A percentile compares a stretch with the other conserved stretches of the same genome.
Conservation (phyloP, 1,140 invertebrate genomes). For the Leptonema lineaticorne region DNA sequence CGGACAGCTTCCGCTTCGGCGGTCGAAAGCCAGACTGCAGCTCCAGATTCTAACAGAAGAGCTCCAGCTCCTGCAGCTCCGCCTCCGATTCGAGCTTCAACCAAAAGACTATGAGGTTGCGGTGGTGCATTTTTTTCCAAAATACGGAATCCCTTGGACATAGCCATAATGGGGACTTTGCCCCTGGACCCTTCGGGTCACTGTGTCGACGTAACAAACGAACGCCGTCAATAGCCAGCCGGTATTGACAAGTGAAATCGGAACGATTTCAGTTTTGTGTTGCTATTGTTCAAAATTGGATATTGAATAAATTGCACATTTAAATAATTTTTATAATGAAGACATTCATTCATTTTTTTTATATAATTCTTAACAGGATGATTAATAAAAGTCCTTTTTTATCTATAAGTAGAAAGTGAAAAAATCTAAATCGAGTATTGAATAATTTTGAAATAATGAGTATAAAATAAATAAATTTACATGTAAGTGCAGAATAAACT, state of each 20-base stretch:
- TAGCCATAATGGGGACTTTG: conserved; percentile 67
- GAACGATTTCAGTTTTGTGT: no score
- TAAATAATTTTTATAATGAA: no score
- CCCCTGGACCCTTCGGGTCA: conserved; percentile 43
- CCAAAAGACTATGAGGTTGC: conserved; percentile 84
- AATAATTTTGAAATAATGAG: no score
- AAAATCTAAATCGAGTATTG: no score
- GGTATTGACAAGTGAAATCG: neutral
- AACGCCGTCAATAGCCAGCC: neutral
- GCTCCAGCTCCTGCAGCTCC: conserved; percentile 79
- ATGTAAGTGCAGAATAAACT: no score
- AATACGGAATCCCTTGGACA: conserved; percentile 90
- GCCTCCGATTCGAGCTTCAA: conserved; percentile 85
- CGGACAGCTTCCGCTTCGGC: conserved; percentile 87
- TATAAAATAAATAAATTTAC: no score
- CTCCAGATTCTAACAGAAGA: conserved; percentile 87
- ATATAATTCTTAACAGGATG: no score
- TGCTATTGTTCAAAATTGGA: no score
- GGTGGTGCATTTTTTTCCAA: conserved; percentile 83
- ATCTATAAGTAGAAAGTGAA: no score
- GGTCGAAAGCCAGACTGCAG: conserved; percentile 76
- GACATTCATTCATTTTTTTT: no score
- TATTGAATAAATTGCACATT: no score
- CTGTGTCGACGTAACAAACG: conserved; percentile 39
- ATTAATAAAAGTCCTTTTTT: no score